These are phyloP conservation scores for Pagetopsis macropterus DNA, from an alignment of 2,797 vertebrate genomes.

Conservation along the genomic window DNA sequence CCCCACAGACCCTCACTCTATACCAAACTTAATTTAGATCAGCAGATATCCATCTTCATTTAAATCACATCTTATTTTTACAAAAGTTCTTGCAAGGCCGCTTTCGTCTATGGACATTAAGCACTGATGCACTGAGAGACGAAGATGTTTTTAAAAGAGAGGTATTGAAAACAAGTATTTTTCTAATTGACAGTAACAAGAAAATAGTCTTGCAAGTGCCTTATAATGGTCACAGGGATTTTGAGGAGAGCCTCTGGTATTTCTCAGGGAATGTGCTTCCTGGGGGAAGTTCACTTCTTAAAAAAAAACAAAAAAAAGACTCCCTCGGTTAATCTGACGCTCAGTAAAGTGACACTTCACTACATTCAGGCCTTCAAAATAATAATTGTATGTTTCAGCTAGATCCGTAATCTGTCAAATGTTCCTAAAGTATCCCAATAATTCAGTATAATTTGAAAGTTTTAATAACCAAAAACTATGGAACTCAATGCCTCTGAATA, in stretches of 20 bases:
- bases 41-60: not conserved
- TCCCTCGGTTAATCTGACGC: not conserved
- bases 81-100: not conserved
- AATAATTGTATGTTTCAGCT: not conserved
- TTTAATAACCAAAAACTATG: too few species aligned
- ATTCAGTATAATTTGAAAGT: too few species aligned
- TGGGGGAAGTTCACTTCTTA: not conserved
- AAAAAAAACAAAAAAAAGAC: too few species aligned
- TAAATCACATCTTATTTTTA: not conserved
- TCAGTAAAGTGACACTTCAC: not conserved
- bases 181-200: not conserved
- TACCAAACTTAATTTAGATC: constrained; percentile 10
- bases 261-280: not conserved
- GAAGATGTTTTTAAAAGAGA: not conserved
- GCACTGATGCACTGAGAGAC: not conserved
- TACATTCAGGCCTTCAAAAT: not conserved
- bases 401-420: too few species aligned
- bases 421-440: too few species aligned
- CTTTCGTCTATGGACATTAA: not conserved
- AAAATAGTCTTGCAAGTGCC: too few species aligned
- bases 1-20: not conserved
- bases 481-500: too few species aligned
- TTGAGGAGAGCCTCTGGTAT: too few species aligned
- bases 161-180: not conserved
- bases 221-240: not conserved